These are phyloP conservation scores for Apostichopus leukothele DNA, from an alignment of 53 echinoderm and acorn worm genomes.

Conservation along the genomic window DNA sequence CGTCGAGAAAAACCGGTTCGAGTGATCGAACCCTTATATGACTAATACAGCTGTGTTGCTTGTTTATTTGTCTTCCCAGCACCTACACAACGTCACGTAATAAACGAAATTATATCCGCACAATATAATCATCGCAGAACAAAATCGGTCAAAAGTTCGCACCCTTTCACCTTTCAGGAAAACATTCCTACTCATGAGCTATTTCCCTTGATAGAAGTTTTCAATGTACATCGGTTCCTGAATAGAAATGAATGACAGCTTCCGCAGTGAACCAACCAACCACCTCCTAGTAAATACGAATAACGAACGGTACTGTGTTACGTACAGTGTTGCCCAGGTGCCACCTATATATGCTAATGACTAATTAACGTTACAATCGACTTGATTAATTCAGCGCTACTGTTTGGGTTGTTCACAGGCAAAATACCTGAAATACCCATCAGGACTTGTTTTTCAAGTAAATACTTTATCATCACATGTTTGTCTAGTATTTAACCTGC, in stretches of 20 bases:
- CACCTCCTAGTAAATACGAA: too few species aligned
- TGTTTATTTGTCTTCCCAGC: too few species aligned
- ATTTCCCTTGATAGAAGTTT: background rate
- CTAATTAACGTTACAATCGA: background rate
- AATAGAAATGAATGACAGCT: background rate
- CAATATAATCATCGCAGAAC: background rate
- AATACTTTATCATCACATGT: background rate
- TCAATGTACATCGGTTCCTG: background rate
- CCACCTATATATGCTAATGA: background rate
- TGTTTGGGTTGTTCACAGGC: background rate
- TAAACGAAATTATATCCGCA: too few species aligned
- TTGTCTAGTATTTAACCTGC: background rate
- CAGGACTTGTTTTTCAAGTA: background rate
- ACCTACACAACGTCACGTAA: too few species aligned
- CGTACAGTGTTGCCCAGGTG: background rate
- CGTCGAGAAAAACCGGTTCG: too few species aligned
- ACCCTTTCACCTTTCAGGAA: background rate
- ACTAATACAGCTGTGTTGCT: too few species aligned
- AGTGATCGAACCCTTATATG: too few species aligned
- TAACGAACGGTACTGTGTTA: too few species aligned
- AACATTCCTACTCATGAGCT: background rate
- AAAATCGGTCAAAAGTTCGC: background rate
- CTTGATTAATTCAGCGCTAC: background rate
- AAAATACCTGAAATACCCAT: background rate
- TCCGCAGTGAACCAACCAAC: background rate